Conservation (phyloP, 2,113 vertebrate genomes). For the Rafetus swinhoei region DNA sequence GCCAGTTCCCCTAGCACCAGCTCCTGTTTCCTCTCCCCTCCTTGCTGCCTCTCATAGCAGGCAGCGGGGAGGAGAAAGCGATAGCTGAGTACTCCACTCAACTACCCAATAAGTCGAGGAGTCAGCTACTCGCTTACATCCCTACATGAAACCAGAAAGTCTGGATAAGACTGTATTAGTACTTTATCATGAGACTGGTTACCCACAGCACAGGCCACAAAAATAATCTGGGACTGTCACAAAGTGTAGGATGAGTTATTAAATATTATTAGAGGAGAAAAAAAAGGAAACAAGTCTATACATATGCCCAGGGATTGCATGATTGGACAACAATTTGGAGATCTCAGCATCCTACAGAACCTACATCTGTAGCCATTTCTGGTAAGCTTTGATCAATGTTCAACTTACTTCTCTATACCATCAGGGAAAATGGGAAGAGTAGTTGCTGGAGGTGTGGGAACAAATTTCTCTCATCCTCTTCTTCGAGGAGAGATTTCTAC, state of each 20-base stretch:
- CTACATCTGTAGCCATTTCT: background rate
- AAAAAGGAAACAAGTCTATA: background rate
- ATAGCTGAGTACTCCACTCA: no score
- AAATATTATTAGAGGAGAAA: background rate
- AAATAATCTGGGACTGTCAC: background rate
- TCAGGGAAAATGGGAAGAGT: background rate
- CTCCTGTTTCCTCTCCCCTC: no score
- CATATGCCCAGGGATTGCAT: background rate
- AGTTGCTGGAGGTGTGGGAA: background rate
- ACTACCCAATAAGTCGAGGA: no score
- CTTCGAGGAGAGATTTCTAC: background rate
- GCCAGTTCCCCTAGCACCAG: no score
- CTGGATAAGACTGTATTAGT: background rate
- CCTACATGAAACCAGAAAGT: conserved; percentile 19
- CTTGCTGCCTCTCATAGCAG: no score
- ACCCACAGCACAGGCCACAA: background rate
- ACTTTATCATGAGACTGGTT: background rate
- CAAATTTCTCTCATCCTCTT: background rate
- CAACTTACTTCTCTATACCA: background rate
- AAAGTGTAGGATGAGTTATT: conserved; percentile 3
- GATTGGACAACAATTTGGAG: background rate
- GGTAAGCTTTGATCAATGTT: background rate
- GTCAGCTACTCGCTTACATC: no score
- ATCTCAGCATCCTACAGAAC: background rate
- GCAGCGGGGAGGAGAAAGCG: no score